Evolutionary conservation across 2,888 invertebrate genomes (phyloP).

Genomic region (Cephus pulcher): DNA sequence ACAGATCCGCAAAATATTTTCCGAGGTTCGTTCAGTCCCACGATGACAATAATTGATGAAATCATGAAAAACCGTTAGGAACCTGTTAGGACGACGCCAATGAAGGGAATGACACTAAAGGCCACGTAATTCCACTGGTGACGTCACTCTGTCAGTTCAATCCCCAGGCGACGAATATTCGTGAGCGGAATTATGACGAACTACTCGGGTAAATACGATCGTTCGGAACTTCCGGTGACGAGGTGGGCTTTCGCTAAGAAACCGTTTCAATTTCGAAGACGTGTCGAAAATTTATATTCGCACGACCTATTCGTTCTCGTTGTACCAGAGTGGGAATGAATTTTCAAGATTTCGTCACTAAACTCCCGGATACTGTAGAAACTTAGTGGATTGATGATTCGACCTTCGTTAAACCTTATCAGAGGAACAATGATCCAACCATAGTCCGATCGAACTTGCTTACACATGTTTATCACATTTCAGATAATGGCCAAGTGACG

Average conservation of each 20-base stretch:
- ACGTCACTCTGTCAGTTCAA: neutral
- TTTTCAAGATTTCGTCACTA: neutral
- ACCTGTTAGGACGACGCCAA: neutral
- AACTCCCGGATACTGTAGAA: neutral
- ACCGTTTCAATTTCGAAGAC: neutral
- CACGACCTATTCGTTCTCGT: neutral
- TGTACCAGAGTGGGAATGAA: neutral
- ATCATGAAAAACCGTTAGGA: neutral
- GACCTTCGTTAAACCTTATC: neutral
- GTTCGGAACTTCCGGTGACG: neutral
- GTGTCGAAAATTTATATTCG: neutral
- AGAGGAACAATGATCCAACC: neutral
- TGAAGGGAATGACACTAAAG: neutral
- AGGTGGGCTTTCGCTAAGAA: neutral
- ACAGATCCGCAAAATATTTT: no score
- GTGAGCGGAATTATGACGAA: neutral
- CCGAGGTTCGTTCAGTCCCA: neutral
- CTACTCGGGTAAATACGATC: neutral
- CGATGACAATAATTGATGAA: neutral
- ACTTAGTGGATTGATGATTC: neutral
- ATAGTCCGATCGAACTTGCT: neutral
- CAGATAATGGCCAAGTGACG: neutral
- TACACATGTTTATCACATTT: neutral
- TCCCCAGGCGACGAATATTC: neutral
- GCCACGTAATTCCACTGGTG: slow-evolving; percentile 1